These are phyloP conservation scores for Ditula angustiorana DNA, from an alignment of 2,888 invertebrate genomes.

Conservation along the genomic window DNA sequence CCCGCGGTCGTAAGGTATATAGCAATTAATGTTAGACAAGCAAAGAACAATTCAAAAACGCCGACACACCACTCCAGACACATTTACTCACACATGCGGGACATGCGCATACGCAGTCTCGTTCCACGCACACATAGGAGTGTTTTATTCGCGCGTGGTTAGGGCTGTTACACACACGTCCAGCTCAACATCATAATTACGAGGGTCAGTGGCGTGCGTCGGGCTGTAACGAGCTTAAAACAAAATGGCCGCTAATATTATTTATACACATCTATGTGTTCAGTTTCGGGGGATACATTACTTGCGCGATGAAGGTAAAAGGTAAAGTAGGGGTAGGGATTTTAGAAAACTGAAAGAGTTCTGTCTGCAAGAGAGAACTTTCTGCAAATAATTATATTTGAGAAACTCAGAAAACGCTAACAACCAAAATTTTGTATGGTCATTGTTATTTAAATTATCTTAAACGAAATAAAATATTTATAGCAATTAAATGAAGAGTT, in stretches of 20 bases:
- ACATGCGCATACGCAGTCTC: slow-evolving; percentile 44
- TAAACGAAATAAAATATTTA: no score
- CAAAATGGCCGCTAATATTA: slow-evolving; percentile 82
- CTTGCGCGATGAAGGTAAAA: not conserved
- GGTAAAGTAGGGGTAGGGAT: not conserved
- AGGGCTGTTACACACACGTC: slow-evolving; percentile 58
- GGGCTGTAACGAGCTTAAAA: slow-evolving; percentile 82
- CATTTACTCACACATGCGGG: slow-evolving; percentile 46
- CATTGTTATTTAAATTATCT: no score
- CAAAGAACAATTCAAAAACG: slow-evolving; percentile 75
- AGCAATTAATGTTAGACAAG: slow-evolving; percentile 82
- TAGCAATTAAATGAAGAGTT: no score
- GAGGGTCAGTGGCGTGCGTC: slow-evolving; percentile 82
- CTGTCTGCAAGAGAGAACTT: not conserved
- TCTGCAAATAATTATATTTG: no score
- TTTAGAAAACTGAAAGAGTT: not conserved
- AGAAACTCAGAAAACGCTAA: not conserved
- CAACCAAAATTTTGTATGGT: no score
- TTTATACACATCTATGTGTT: slow-evolving; percentile 68
- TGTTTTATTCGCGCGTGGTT: slow-evolving; percentile 66
- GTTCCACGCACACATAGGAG: slow-evolving; percentile 49
- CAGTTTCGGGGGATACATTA: slow-evolving; percentile 48
- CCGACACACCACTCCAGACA: slow-evolving; percentile 70
- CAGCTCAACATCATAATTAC: slow-evolving; percentile 78
- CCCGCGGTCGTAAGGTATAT: slow-evolving; percentile 80